Percentiles rank a stretch among this genome's conserved stretches.
These are phyloP conservation scores for Tenualosa thibaudeaui DNA, from an alignment of 2,797 vertebrate species.

Conservation along the genomic window DNA sequence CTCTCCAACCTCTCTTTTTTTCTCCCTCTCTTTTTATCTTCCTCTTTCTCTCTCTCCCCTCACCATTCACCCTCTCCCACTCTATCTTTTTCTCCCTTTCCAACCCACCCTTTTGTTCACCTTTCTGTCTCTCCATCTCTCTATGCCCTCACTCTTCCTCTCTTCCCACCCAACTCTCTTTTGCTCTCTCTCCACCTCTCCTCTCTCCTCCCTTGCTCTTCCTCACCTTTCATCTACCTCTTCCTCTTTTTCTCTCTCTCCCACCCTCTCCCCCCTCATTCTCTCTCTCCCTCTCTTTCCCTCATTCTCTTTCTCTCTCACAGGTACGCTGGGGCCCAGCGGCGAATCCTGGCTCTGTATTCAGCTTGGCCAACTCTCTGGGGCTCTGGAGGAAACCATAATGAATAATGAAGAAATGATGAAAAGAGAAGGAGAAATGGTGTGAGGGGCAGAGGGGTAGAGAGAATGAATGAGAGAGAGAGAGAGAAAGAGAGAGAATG, in stretches of 20 bases:
- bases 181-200: not conserved
- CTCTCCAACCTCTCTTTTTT: not conserved
- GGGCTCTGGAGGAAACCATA: slow-evolving; percentile 61
- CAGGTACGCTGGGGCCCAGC: slow-evolving; percentile 64
- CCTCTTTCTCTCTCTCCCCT: not conserved
- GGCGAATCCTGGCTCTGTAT: slow-evolving; percentile 58
- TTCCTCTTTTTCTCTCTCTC: not conserved
- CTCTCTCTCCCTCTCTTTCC: no score
- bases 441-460: slow-evolving; percentile 32
- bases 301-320: slow-evolving; percentile 46
- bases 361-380: slow-evolving; percentile 56
- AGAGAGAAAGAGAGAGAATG: slow-evolving; percentile 31
- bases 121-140: not conserved
- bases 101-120: not conserved
- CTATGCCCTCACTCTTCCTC: not conserved
- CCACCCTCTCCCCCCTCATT: not conserved
- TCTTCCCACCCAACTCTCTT: slow-evolving; percentile 3
- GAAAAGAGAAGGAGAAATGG: slow-evolving; percentile 48
- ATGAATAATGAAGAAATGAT: slow-evolving; percentile 69
- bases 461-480: slow-evolving; percentile 29
- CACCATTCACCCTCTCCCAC: no score
- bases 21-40: not conserved
- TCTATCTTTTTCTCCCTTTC: no score
- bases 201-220: slow-evolving; percentile 37
- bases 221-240: not conserved